Percentiles rank a stretch among this genome's conserved stretches.
Evolutionary conservation across 2,888 invertebrate species (phyloP).

Genomic region (Exephanes ischioxanthus): DNA sequence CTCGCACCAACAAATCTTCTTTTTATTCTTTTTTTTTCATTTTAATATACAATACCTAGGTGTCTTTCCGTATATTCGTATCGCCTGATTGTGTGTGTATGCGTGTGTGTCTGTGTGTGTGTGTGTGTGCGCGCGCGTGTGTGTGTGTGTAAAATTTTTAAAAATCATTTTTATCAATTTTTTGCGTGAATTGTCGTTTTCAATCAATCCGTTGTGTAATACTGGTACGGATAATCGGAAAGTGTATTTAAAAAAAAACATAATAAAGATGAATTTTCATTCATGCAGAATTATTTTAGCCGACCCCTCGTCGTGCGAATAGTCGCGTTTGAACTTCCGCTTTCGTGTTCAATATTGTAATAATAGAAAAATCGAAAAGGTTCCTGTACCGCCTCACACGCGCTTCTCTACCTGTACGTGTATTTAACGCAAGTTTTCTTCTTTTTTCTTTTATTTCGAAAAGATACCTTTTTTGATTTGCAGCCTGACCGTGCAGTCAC

Average conservation of each 20-base stretch:
- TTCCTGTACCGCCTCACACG: slow-evolving; percentile 24
- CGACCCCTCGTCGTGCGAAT: slow-evolving; percentile 33
- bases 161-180: slow-evolving; percentile 6
- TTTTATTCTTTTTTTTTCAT: slow-evolving; percentile 19
- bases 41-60: slow-evolving; percentile 76
- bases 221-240: slow-evolving; percentile 70
- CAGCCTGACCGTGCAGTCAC: slow-evolving; percentile 18
- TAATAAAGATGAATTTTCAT: slow-evolving; percentile 23
- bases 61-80: slow-evolving; percentile 67
- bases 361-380: slow-evolving; percentile 43
- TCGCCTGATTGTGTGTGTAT: slow-evolving; percentile 51
- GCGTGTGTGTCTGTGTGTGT: no score
- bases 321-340: slow-evolving; percentile 9
- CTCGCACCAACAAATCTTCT: slow-evolving; percentile 78
- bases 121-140: not conserved
- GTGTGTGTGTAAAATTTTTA: slow-evolving; percentile 37
- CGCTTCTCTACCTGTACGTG: slow-evolving; percentile 26
- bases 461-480: slow-evolving; percentile 62
- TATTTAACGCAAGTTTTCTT: slow-evolving; percentile 22
- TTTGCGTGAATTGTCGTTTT: slow-evolving; percentile 47
- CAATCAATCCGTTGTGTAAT: slow-evolving; percentile 68
- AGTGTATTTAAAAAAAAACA: slow-evolving; percentile 12
- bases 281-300: slow-evolving; percentile 36
- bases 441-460: slow-evolving; percentile 34
- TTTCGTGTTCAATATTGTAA: slow-evolving; percentile 18